phyloP scores from a whole-genome alignment of 2,113 vertebrate species.

The Melanerpes aurifrons region DNA sequence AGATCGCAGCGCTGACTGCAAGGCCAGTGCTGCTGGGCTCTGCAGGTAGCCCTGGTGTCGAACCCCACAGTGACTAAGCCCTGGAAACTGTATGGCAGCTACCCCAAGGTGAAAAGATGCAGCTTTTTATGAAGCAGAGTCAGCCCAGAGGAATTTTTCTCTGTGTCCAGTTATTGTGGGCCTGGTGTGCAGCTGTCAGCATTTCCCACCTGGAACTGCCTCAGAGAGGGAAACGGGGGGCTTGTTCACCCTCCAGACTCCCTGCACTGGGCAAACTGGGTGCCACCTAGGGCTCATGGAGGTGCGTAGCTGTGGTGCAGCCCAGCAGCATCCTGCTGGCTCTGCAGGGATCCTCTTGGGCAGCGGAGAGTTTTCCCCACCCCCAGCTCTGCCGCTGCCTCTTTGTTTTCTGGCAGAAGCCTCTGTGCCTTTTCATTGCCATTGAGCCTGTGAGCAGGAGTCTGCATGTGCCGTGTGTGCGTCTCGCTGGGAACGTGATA shows the following conservation, averaged over 20 bases:
- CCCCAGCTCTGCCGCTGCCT: conserved; percentile 56
- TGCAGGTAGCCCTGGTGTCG: background rate
- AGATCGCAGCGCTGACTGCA: background rate
- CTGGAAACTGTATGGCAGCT: background rate
- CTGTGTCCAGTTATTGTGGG: conserved; percentile 46
- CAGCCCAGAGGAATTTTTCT: conserved; percentile 29
- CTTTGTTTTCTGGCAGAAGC: conserved; percentile 71
- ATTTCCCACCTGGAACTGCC: background rate
- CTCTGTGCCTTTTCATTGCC: conserved; percentile 57
- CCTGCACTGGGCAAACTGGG: background rate
- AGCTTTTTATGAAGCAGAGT: background rate
- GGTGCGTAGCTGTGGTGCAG: background rate
- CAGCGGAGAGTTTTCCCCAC: conserved; percentile 67
- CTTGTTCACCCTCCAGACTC: background rate
- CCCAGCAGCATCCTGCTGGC: conserved; percentile 48
- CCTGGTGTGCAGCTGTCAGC: background rate
- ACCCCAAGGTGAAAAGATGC: background rate
- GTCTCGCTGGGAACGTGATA: conserved; percentile 26
- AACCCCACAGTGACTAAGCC: background rate
- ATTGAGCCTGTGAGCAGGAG: conserved; percentile 54
- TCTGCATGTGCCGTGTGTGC: conserved; percentile 40
- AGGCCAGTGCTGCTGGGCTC: fast-evolving
- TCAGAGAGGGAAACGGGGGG: background rate
- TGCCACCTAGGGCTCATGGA: background rate
- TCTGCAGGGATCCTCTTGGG: conserved; percentile 66